phyloP scores from a whole-genome alignment of 2,113 vertebrate genomes.

The Prochilodus magdalenae region DNA sequence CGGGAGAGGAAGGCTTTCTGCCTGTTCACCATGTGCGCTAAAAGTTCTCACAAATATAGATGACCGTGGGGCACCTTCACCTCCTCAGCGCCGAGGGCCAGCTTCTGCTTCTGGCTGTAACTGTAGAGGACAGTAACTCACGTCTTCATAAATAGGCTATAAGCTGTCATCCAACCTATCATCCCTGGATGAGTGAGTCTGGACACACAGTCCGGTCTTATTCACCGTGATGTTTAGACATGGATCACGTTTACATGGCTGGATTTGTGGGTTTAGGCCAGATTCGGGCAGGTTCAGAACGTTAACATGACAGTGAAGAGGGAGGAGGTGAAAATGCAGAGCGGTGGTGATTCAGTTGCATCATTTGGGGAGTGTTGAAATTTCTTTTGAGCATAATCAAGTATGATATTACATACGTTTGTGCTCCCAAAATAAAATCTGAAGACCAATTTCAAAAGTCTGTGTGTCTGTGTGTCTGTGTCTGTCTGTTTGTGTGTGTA shows the following conservation, averaged over 20 bases:
- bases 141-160: slow-evolving; percentile 49
- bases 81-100: too few species aligned
- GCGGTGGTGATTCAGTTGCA: too few species aligned
- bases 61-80: slow-evolving; percentile 2
- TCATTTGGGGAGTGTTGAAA: too few species aligned
- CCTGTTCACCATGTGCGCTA: neutral
- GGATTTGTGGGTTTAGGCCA: neutral
- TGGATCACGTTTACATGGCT: neutral
- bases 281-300: neutral
- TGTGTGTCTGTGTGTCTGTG: too few species aligned
- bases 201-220: neutral
- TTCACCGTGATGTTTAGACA: neutral
- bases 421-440: too few species aligned
- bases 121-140: slow-evolving; percentile 22
- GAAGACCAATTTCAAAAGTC: too few species aligned
- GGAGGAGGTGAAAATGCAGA: too few species aligned
- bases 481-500: too few species aligned
- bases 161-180: slow-evolving; percentile 4
- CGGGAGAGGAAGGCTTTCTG: too few species aligned
- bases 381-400: too few species aligned
- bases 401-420: too few species aligned
- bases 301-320: too few species aligned
- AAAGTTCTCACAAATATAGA: slow-evolving; percentile 6
- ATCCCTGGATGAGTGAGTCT: neutral
- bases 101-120: slow-evolving; percentile 32